These are phyloP conservation scores for Paratrypauchen microcephalus DNA, from an alignment of 2,797 vertebrate species.

Conservation along the genomic window DNA sequence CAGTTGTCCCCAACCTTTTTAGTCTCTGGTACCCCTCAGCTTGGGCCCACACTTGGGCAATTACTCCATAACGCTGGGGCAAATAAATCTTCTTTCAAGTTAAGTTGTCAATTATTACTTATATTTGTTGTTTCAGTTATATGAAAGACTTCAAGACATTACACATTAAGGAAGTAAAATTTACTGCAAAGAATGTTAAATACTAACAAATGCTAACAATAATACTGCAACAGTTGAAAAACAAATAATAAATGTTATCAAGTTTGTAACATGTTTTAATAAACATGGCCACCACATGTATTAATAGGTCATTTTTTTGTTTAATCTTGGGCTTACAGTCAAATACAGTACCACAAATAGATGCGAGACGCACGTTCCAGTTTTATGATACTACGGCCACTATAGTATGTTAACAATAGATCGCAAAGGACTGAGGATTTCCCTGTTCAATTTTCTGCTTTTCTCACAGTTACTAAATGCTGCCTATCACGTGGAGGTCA, in stretches of 20 bases:
- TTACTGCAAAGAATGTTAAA: too few relatives aligned
- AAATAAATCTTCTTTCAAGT: too few relatives aligned
- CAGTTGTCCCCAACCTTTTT: too few relatives aligned
- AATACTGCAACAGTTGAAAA: too few relatives aligned
- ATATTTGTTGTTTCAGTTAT: too few relatives aligned
- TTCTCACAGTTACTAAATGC: constrained; percentile 90
- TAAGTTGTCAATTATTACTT: too few relatives aligned
- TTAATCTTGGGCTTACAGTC: background rate
- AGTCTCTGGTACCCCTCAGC: too few relatives aligned
- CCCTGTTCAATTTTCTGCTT: constrained; percentile 11
- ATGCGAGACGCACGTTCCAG: background rate
- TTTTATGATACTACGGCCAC: background rate
- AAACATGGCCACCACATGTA: background rate
- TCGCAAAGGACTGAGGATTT: background rate
- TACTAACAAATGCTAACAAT: too few relatives aligned
- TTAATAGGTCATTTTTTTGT: background rate
- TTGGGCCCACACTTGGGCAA: too few relatives aligned
- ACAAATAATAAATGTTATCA: background rate
- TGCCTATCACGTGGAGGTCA: constrained; percentile 97
- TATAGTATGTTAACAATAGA: background rate
- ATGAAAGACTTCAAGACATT: too few relatives aligned
- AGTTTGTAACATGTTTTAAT: background rate
- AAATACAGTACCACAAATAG: constrained; percentile 2
- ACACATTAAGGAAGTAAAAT: too few relatives aligned
- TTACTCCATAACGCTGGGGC: too few relatives aligned